Percentiles rank a stretch among this genome's conserved stretches.
These are phyloP conservation scores for Drosophila rhopaloa DNA, from an alignment of 1,140 invertebrate genomes.

Conservation along the genomic window DNA sequence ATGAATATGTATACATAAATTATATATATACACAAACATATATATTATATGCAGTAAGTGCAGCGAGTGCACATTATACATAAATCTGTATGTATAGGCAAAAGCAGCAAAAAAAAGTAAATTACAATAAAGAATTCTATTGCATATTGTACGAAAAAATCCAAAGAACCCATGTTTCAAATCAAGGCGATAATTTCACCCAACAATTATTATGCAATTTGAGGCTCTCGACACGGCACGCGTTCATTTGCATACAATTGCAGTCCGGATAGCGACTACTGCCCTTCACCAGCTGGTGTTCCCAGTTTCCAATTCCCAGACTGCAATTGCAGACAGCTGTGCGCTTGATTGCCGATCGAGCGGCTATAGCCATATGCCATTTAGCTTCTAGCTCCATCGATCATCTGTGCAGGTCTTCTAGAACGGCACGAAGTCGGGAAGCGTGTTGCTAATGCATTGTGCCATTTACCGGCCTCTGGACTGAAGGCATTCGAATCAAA, in stretches of 20 bases:
- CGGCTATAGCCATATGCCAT: not conserved
- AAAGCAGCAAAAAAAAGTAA: slow-evolving; percentile 55
- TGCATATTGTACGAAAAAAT: slow-evolving; percentile 69
- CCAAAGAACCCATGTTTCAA: slow-evolving; percentile 26
- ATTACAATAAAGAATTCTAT: slow-evolving; percentile 83
- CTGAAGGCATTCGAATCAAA: slow-evolving; percentile 39
- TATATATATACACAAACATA: slow-evolving; percentile 54
- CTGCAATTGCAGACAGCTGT: slow-evolving; percentile 46
- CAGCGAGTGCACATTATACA: slow-evolving; percentile 49
- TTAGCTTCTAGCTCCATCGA: slow-evolving; percentile 16
- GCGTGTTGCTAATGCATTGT: slow-evolving; percentile 36
- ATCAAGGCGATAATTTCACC: slow-evolving; percentile 13
- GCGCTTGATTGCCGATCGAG: slow-evolving; percentile 2
- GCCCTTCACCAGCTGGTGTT: slow-evolving; percentile 47
- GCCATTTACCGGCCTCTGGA: slow-evolving; percentile 26
- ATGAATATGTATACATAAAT: slow-evolving; percentile 45
- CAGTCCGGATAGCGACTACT: slow-evolving; percentile 19
- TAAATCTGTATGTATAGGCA: slow-evolving; percentile 53
- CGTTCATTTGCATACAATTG: slow-evolving; percentile 78
- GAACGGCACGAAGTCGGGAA: slow-evolving; percentile 43
- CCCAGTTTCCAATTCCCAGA: slow-evolving; percentile 35
- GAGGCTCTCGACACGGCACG: slow-evolving; percentile 54
- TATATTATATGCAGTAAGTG: slow-evolving; percentile 63
- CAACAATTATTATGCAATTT: slow-evolving; percentile 71
- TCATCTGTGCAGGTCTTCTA: slow-evolving; percentile 36